Evolutionary conservation across 2,797 vertebrate species (phyloP).

Genomic region (Mus minutoides): DNA sequence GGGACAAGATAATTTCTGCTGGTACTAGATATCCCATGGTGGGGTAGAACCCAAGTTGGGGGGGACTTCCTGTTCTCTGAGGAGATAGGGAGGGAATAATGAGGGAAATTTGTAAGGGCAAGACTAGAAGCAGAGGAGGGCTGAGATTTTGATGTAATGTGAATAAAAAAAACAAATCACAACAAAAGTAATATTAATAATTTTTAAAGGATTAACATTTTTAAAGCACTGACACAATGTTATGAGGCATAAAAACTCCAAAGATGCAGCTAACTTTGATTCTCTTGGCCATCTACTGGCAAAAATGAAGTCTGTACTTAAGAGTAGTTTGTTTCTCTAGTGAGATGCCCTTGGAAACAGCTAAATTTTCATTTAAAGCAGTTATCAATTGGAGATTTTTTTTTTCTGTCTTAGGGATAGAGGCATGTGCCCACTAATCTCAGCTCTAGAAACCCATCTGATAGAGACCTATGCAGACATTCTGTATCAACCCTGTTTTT

Average conservation of each 20-base stretch:
- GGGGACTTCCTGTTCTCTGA: no score
- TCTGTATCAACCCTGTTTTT: neutral
- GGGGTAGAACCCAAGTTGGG: no score
- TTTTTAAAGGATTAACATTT: neutral
- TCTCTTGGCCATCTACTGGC: neutral
- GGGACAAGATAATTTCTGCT: no score
- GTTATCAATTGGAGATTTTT: neutral
- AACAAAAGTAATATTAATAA: neutral
- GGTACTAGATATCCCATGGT: no score
- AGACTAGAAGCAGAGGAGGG: no score
- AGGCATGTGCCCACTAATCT: neutral
- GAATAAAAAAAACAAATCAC: no score
- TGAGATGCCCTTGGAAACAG: neutral
- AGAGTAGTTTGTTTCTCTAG: neutral
- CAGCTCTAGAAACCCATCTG: no score
- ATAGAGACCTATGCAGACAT: neutral
- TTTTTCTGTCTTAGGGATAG: neutral
- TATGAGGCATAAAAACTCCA: neutral
- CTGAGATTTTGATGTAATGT: no score
- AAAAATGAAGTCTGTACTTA: neutral
- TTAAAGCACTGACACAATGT: neutral
- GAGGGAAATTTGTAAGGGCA: no score
- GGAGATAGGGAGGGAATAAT: no score
- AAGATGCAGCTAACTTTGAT: neutral
- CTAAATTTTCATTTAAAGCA: neutral